Percentiles rank a stretch among this genome's conserved stretches.
These are phyloP conservation scores for Thecocarcelia acutangulata DNA, from an alignment of 2,888 invertebrate genomes.

Conservation along the genomic window DNA sequence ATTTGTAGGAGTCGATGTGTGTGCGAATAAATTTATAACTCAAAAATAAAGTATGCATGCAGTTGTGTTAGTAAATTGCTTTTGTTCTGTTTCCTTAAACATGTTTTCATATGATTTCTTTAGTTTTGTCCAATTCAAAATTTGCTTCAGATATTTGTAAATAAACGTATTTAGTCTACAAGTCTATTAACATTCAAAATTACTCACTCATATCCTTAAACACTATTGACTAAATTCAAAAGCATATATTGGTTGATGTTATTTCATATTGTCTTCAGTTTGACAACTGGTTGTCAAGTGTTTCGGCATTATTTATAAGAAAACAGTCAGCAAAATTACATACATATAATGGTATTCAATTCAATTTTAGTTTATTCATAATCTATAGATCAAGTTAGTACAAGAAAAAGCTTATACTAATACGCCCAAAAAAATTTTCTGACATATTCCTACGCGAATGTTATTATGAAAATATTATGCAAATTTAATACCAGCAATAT, in stretches of 20 bases:
- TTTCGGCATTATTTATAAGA: background rate
- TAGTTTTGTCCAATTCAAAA: conserved; percentile 3
- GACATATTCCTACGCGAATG: too few species aligned
- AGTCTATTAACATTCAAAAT: background rate
- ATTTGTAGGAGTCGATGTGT: background rate
- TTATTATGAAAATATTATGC: too few species aligned
- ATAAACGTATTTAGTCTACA: conserved; percentile 33
- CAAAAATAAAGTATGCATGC: conserved; percentile 3
- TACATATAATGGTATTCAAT: too few species aligned
- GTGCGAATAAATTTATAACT: background rate
- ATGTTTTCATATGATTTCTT: conserved; percentile 27
- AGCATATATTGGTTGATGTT: conserved; percentile 19
- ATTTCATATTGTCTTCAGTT: conserved; percentile 18
- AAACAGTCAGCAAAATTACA: background rate
- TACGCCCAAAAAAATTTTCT: too few species aligned
- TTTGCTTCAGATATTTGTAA: background rate
- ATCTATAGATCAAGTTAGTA: too few species aligned
- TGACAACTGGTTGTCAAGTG: conserved; percentile 1
- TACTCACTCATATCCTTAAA: background rate
- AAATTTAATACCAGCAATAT: too few species aligned
- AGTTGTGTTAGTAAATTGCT: conserved; percentile 16
- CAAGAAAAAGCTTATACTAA: too few species aligned
- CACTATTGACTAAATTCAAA: conserved; percentile 18
- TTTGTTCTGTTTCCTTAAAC: conserved; percentile 47
- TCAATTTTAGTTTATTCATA: too few species aligned